Conservation (phyloP, 1,140 invertebrate genomes). For the Drosophila lini region DNA sequence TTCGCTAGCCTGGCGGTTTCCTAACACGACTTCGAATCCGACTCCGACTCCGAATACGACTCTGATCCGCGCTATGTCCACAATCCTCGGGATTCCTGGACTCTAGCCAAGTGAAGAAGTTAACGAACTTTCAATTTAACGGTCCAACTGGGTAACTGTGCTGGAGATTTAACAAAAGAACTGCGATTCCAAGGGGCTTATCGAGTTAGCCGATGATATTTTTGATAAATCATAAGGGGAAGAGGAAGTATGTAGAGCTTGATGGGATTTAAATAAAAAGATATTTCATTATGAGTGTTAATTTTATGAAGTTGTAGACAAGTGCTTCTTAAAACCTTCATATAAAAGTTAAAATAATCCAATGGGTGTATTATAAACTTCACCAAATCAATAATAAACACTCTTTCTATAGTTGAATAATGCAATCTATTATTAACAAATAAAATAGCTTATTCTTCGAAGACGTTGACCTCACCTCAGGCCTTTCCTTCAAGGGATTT, state of each 20-base stretch:
- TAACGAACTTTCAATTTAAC: conserved; percentile 32
- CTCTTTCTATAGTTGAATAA: background rate
- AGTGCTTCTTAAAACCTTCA: no score
- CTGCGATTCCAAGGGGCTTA: conserved; percentile 22
- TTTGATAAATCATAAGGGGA: background rate
- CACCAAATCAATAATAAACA: no score
- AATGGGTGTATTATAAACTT: no score
- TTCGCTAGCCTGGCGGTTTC: background rate
- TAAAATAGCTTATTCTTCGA: background rate
- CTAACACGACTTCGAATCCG: conserved; percentile 6
- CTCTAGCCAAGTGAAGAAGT: conserved; percentile 47
- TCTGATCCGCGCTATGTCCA: conserved; percentile 37
- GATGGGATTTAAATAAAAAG: background rate
- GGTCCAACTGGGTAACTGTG: conserved; percentile 44
- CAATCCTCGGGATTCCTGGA: conserved; percentile 39
- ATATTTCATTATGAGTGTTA: background rate
- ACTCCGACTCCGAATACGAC: conserved; percentile 10
- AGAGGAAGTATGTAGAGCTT: background rate
- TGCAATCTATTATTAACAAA: no score
- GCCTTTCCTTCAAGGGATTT: background rate
- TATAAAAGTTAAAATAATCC: no score
- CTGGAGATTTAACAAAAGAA: conserved; percentile 15
- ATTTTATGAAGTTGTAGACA: no score
- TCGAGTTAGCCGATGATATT: background rate
- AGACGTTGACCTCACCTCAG: background rate